Conservation (phyloP, 2,797 vertebrate genomes). For the Rhynchonycteris naso region DNA sequence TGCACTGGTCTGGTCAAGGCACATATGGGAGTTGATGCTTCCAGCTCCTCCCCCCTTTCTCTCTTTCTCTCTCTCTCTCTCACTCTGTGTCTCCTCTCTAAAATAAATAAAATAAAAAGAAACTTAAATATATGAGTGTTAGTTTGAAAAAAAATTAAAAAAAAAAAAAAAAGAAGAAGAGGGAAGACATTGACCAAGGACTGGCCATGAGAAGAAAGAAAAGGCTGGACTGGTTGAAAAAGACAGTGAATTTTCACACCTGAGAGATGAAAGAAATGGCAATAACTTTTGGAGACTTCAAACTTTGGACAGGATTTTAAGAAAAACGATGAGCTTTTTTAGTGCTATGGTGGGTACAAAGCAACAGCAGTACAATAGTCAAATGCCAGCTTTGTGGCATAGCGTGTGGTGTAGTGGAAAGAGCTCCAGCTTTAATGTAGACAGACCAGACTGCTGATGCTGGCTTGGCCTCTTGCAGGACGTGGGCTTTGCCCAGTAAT, state of each 20-base stretch:
- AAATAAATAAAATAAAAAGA: too few species aligned
- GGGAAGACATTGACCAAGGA: neutral
- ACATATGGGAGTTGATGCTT: too few species aligned
- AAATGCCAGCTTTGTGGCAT: neutral
- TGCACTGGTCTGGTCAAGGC: too few species aligned
- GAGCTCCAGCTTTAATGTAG: neutral
- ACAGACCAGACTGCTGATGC: neutral
- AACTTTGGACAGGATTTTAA: neutral
- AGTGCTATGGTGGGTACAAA: neutral
- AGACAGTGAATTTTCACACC: neutral
- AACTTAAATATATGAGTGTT: too few species aligned
- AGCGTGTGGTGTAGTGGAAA: too few species aligned
- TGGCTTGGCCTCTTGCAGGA: neutral
- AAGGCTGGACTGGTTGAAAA: neutral
- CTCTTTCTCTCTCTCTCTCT: too few species aligned
- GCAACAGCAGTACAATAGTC: neutral
- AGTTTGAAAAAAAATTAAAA: too few species aligned
- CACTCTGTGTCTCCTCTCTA: too few species aligned
- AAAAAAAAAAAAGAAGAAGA: too few species aligned
- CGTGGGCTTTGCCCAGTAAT: neutral
- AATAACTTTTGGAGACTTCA: neutral
- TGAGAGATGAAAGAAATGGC: neutral
- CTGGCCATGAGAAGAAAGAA: neutral
- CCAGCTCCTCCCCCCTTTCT: too few species aligned
- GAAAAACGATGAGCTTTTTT: neutral